Evolutionary conservation across 2,797 vertebrate genomes (phyloP), one percentile per base, ranked within the genome.

Genomic region (Aphelocoma californica): DNA sequence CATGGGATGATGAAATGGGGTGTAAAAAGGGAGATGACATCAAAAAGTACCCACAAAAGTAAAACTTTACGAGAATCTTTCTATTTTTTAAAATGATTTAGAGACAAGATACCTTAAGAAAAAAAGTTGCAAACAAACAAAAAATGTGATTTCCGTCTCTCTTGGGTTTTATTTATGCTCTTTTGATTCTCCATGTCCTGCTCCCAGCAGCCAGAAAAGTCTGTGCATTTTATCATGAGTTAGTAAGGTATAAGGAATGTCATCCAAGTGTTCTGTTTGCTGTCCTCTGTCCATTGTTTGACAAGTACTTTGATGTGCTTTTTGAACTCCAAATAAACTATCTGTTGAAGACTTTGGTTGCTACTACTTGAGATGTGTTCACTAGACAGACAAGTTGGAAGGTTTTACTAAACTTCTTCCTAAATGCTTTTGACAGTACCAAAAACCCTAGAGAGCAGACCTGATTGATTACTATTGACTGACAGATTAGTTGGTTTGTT

Each of bases 381-480:
- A 4, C 38, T 69, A 62, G 69, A 75, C 36, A 72, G 89, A 34
- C 24, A 50, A 70, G 44, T n/a, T 81, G 62, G 74, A 81, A 86
- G 31, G 29, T 50, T 78, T 92, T 94, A 42, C 54, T 38, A 53
- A 25, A 65, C 75, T 86, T 84, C 45, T 54, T 90, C 69, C 62
- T 90, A 92, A 95, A 32, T 83, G 62, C 32, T 81, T 92, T 90
- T 92, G 95, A 81, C 73, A 60, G 48, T 79, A 84, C 77, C 77
- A 81, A 83, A 91, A 92, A 11, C 92, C 66, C 77, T 38, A 16
- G 95, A 42, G 93, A 92, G 54, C 38, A 86, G 53, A 38, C 32
- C 51, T 87, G 87, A 91, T 91, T 78, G 93, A 94, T 92, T 74
- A 34, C 38, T 91, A 65, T 88, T 86, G 75, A 65, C 84, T 95